Evolutionary conservation across 1,140 invertebrate species (phyloP).

Genomic region (Scaptomyza hsui): DNA sequence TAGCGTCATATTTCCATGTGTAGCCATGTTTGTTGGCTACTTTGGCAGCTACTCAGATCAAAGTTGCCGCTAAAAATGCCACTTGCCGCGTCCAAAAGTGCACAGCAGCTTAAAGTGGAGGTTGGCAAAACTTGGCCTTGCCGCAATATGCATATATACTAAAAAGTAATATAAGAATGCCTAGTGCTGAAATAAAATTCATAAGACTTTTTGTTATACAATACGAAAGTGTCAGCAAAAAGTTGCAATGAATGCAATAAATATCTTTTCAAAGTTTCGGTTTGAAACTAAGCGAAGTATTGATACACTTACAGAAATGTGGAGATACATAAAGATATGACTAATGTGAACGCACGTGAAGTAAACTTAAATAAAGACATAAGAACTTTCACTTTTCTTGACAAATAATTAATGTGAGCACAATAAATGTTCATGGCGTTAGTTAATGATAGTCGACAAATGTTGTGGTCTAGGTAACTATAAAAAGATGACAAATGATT

Average conservation of each 20-base stretch:
- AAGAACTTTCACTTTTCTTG: not conserved
- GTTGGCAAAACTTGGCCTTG: slow-evolving; percentile 14
- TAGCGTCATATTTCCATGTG: slow-evolving; percentile 51
- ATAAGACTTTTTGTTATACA: slow-evolving; percentile 20
- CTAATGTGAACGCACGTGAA: not conserved
- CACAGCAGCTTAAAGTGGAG: slow-evolving; percentile 26
- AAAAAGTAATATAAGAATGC: not conserved
- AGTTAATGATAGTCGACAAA: not conserved
- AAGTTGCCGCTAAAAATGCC: slow-evolving; percentile 40
- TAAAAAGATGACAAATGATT: not conserved
- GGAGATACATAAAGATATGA: not conserved
- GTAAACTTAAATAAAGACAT: not conserved
- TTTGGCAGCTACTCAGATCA: slow-evolving; percentile 23
- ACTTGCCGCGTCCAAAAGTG: slow-evolving; percentile 35
- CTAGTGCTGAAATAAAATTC: slow-evolving; percentile 21
- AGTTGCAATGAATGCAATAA: slow-evolving; percentile 5
- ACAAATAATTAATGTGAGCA: not conserved
- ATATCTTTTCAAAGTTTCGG: not conserved
- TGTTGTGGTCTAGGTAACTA: not conserved
- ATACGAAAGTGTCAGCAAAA: slow-evolving; percentile 18
- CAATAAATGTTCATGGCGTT: not conserved
- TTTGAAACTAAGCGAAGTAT: not conserved
- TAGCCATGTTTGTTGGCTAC: not conserved
- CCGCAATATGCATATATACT: slow-evolving; percentile 7
- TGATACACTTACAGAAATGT: not conserved